A percentile compares a stretch with the other conserved stretches of the same genome.
phyloP scores from a whole-genome alignment of 2,888 invertebrate genomes.

The Dione juno region DNA sequence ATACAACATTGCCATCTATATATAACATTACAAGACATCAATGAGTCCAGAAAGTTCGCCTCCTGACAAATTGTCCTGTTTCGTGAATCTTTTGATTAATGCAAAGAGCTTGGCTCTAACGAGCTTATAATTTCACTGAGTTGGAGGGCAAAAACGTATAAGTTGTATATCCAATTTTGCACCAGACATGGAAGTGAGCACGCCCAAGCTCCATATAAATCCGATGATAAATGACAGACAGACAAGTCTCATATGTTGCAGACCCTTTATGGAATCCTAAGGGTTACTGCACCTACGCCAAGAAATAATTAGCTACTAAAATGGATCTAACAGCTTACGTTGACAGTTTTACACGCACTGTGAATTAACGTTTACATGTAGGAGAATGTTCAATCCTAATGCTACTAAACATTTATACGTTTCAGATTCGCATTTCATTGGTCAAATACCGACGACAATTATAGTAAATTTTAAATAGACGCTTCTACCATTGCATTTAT shows the following conservation, averaged over 20 bases:
- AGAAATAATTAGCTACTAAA: constrained; percentile 44
- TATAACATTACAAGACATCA: neutral
- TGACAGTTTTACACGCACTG: constrained; percentile 38
- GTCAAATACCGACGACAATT: neutral
- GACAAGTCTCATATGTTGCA: constrained; percentile 36
- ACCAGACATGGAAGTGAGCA: constrained; percentile 34
- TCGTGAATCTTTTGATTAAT: constrained; percentile 27
- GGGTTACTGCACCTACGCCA: constrained; percentile 42
- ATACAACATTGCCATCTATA: neutral
- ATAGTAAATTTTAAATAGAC: neutral
- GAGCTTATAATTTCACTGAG: constrained; percentile 37
- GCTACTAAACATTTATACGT: neutral
- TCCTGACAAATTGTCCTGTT: constrained; percentile 23
- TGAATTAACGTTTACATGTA: constrained; percentile 34
- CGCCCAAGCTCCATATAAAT: constrained; percentile 42
- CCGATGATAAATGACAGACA: constrained; percentile 43
- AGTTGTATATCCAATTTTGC: constrained; percentile 37
- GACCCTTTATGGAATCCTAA: constrained; percentile 41
- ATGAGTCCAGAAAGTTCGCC: neutral
- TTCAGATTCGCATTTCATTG: neutral
- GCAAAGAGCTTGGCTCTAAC: constrained; percentile 27
- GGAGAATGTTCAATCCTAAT: neutral
- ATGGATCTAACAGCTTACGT: constrained; percentile 41
- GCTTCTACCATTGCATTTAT: neutral
- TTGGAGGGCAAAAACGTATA: constrained; percentile 35